These are phyloP conservation scores for Drosophila mettleri DNA, from an alignment of 2,888 invertebrate genomes.

Conservation along the genomic window DNA sequence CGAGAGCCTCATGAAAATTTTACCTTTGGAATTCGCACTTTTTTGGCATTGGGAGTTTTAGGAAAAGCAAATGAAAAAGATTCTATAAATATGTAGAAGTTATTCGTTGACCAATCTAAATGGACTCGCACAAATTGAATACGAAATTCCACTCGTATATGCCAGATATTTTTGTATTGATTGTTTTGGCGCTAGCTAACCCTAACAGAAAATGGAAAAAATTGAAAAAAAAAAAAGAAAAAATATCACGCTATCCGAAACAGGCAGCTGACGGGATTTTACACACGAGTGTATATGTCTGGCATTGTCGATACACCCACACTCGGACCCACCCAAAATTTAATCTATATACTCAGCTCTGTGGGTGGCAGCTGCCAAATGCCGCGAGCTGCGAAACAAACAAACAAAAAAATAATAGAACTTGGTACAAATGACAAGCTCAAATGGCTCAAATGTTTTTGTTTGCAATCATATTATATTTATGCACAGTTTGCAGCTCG, in stretches of 20 bases:
- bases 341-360: conserved; percentile 15
- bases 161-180: conserved; percentile 21
- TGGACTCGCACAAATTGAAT: conserved; percentile 11
- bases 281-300: conserved; percentile 18
- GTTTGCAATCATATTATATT: conserved; percentile 81
- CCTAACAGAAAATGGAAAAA: neutral
- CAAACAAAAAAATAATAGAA: conserved; percentile 14
- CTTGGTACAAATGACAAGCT: conserved; percentile 71
- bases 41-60: neutral
- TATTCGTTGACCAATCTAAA: neutral
- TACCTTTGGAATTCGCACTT: neutral
- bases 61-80: neutral
- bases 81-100: neutral
- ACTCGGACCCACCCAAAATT: conserved; percentile 16
- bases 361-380: conserved; percentile 26
- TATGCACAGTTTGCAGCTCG: conserved; percentile 64
- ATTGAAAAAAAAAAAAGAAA: neutral
- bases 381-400: conserved; percentile 32
- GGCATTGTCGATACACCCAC: conserved; percentile 27
- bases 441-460: conserved; percentile 78
- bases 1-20: neutral
- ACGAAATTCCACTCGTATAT: conserved; percentile 14
- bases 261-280: conserved; percentile 32
- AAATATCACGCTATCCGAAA: conserved; percentile 9
- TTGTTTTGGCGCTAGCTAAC: conserved; percentile 25